phyloP scores from a whole-genome alignment of 2,113 vertebrate species.

The Syrrhaptes paradoxus region DNA sequence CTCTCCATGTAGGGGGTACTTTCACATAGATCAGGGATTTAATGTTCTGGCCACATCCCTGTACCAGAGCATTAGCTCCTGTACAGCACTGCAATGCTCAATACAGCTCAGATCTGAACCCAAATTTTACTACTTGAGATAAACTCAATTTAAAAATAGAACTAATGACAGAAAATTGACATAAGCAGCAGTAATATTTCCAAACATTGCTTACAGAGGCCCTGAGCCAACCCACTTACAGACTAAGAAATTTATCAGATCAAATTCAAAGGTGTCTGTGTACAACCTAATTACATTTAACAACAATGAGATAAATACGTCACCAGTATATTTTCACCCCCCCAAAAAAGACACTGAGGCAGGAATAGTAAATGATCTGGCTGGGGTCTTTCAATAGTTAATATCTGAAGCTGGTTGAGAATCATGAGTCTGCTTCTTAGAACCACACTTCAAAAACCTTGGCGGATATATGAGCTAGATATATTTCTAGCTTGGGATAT shows the following conservation, averaged over 20 bases:
- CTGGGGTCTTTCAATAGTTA: background rate
- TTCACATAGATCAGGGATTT: background rate
- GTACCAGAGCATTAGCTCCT: background rate
- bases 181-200: background rate
- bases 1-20: background rate
- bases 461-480: background rate
- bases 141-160: background rate
- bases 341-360: background rate
- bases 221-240: background rate
- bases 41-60: background rate
- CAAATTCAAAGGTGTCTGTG: background rate
- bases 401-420: background rate
- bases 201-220: background rate
- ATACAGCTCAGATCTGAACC: background rate
- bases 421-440: background rate
- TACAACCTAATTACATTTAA: background rate
- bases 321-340: background rate
- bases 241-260: background rate
- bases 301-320: background rate
- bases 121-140: conserved; percentile 7
- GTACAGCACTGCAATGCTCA: background rate
- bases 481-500: background rate
- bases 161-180: background rate
- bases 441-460: background rate
- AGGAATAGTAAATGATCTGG: background rate